Evolutionary conservation across 2,113 vertebrate genomes (phyloP).

Genomic region (Scytalopus superciliaris): DNA sequence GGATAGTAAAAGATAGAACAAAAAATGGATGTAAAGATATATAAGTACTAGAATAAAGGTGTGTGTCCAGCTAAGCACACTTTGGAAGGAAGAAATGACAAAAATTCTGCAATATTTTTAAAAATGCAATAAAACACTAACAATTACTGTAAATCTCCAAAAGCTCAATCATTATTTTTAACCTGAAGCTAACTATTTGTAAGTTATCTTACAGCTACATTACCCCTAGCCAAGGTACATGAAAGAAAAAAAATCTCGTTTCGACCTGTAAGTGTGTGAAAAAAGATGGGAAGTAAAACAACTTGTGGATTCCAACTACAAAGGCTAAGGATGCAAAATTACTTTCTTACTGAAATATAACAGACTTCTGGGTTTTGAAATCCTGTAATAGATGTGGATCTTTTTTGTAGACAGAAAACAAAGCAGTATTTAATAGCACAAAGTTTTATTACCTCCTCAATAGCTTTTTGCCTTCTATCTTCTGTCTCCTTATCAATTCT

Average conservation of each 20-base stretch:
- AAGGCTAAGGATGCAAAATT: neutral
- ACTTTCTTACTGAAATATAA: neutral
- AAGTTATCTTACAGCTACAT: neutral
- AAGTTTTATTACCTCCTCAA: conserved; percentile 87
- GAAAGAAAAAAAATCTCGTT: neutral
- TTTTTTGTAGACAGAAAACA: neutral
- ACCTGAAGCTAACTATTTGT: neutral
- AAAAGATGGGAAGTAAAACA: neutral
- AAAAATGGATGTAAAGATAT: neutral
- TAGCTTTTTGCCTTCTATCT: conserved; percentile 92
- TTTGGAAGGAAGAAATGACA: neutral
- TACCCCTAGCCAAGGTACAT: neutral
- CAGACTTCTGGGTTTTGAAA: neutral
- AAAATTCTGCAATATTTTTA: neutral
- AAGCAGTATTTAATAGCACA: neutral
- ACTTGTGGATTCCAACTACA: neutral
- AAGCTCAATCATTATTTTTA: neutral
- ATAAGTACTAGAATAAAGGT: neutral
- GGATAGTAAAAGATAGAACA: neutral
- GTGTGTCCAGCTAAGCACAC: neutral
- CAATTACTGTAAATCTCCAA: neutral
- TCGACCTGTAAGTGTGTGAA: neutral
- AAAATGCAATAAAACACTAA: neutral
- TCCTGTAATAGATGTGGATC: fast-evolving
- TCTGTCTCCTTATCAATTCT: conserved; percentile 92